Evolutionary conservation across 2,797 vertebrate species (phyloP).

Genomic region (Prunella strophiata): DNA sequence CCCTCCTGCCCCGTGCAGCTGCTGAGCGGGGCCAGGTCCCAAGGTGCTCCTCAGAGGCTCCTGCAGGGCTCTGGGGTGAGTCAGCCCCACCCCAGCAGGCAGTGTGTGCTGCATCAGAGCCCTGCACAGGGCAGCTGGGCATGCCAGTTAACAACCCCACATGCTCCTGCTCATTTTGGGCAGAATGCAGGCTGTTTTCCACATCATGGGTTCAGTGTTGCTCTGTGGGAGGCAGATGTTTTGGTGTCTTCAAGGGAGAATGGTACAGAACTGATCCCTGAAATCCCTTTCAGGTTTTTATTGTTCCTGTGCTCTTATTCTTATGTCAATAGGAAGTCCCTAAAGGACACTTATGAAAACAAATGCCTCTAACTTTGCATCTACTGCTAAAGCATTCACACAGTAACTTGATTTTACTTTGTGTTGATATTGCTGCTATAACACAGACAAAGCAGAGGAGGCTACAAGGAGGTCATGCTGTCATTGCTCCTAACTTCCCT

Average conservation of each 20-base stretch:
- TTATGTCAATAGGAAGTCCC: not conserved
- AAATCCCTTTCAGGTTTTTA: not conserved
- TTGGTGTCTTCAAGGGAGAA: not conserved
- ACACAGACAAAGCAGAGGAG: not conserved
- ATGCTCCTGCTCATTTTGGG: fast-evolving
- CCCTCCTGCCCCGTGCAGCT: not conserved
- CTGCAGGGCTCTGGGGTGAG: not conserved
- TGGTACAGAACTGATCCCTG: not conserved
- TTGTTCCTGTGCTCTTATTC: not conserved
- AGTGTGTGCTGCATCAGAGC: not conserved
- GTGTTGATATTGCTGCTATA: not conserved
- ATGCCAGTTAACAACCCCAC: not conserved
- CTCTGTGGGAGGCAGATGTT: not conserved
- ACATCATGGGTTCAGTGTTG: not conserved
- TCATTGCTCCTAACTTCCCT: not conserved
- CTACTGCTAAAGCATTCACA: not conserved
- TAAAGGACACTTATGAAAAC: not conserved
- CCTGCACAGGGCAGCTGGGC: not conserved
- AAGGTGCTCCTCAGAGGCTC: not conserved
- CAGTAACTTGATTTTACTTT: not conserved
- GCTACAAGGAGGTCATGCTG: not conserved
- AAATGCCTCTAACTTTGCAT: not conserved
- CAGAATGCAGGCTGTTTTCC: not conserved
- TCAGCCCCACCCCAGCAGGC: fast-evolving
- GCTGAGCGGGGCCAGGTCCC: not conserved